These are phyloP conservation scores for Nettapus auritus DNA, from an alignment of 2,113 vertebrate species.

Conservation along the genomic window DNA sequence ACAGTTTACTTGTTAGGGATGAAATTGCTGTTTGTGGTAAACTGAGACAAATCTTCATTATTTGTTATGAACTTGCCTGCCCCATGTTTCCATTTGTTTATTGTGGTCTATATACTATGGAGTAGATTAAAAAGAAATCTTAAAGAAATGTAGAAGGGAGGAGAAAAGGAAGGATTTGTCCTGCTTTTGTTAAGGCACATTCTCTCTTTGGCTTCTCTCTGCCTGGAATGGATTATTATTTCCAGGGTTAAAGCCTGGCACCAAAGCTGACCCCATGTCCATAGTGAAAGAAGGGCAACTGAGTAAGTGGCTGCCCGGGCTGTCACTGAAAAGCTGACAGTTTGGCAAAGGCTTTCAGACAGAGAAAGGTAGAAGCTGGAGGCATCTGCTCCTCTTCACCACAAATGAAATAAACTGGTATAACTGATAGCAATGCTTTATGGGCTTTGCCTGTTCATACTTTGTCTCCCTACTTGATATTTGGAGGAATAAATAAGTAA, in stretches of 20 bases:
- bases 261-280: not conserved
- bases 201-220: not conserved
- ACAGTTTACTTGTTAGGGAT: not conserved
- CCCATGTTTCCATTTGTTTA: not conserved
- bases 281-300: not conserved
- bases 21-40: not conserved
- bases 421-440: not conserved
- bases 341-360: not conserved
- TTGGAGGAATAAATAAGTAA: not conserved
- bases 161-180: not conserved
- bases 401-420: not conserved
- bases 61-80: not conserved
- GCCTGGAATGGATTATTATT: not conserved
- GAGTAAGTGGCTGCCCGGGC: not conserved
- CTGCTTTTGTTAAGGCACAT: not conserved
- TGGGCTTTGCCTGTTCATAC: not conserved
- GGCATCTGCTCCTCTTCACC: not conserved
- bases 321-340: not conserved
- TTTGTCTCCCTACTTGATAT: not conserved
- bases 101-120: rapidly evolving
- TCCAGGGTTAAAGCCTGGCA: not conserved
- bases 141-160: not conserved
- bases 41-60: not conserved
- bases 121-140: not conserved
- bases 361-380: not conserved